These are phyloP conservation scores for Plecotus auritus DNA, from an alignment of 2,113 vertebrate genomes.

Conservation along the genomic window DNA sequence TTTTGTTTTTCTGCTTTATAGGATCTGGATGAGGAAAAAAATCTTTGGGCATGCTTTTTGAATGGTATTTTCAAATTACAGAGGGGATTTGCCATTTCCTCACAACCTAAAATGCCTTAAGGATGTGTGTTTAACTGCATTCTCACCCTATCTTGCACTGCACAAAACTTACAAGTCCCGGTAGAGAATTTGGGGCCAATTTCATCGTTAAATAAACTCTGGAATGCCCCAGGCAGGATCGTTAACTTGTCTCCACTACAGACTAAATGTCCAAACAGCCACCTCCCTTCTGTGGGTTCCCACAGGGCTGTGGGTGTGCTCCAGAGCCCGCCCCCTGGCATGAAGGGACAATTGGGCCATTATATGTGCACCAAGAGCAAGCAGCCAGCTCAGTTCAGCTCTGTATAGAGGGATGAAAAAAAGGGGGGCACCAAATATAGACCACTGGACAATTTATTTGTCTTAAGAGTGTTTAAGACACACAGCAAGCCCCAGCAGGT, in stretches of 20 bases:
- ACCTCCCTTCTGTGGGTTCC: constrained; percentile 61
- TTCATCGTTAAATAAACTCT: constrained; percentile 66
- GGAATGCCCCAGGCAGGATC: constrained; percentile 64
- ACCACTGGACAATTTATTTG: constrained; percentile 71
- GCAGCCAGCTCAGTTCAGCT: constrained; percentile 35
- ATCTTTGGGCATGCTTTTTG: constrained; percentile 30
- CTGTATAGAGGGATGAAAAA: constrained; percentile 7
- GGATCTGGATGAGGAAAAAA: background rate
- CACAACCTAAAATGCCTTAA: constrained; percentile 49
- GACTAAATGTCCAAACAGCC: constrained; percentile 55
- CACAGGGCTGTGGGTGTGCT: constrained; percentile 39
- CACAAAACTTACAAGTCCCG: constrained; percentile 56
- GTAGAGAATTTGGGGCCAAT: constrained; percentile 53
- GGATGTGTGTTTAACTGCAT: constrained; percentile 59
- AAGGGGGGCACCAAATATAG: constrained; percentile 15
- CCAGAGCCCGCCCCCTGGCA: background rate
- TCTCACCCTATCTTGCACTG: constrained; percentile 41
- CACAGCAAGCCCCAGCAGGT: constrained; percentile 30
- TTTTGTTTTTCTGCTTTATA: constrained; percentile 45
- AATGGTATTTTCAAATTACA: constrained; percentile 56
- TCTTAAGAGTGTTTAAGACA: constrained; percentile 66
- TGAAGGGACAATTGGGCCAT: constrained; percentile 60
- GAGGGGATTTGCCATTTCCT: constrained; percentile 61
- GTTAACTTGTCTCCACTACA: constrained; percentile 69
- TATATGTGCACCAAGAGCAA: constrained; percentile 52